Evolutionary conservation across 2,888 invertebrate genomes (phyloP), one percentile per base, ranked within the genome.

Genomic region (Watsonalla binaria): DNA sequence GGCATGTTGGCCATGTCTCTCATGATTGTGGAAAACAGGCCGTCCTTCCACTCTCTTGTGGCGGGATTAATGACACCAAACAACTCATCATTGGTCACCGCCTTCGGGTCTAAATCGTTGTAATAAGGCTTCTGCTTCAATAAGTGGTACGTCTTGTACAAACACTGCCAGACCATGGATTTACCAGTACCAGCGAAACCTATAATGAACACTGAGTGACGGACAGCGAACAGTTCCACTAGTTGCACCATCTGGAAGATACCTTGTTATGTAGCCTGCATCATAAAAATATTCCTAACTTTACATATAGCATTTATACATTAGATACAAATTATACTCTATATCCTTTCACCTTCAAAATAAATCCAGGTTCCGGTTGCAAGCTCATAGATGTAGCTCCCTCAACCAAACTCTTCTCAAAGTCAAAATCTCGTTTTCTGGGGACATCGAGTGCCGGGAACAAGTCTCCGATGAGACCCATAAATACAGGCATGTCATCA

Each of bases 41-140:
- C 97, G 87, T 92, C 90, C 74, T 96, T 97, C 98, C 98, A 98
- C 85, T 98, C 98, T 69, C 98, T 92, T 0, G 98, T 98, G 0
- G 97, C 92, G 0, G 97, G 97, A 89, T 98, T 98, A 56, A 98
- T 98, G 53, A 97, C 94, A 6, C 98, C 98, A 83, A 98, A 98
- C 45, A 98, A 87, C 79, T 98, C 98, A 75, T 98, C 97, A 76
- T 97, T 98, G 0, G 98, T 98, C 6, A 98, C 98, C 9, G 98
- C 98, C 81, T 98, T 98, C 0, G 98, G 98, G 80, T 98, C 97
- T n/a, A 98, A 90, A 79, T 98, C 98, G 70, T 96, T 95, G 65
- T 94, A 97, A 60, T 94, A 88, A 0, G 98, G 98, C 75, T 96
- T 97, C 54, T 92, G 81, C 77, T 96, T 96, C 66, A 95, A 92